Evolutionary conservation across 2,113 vertebrate species (phyloP).

Genomic region (Sisor rabdophorus): DNA sequence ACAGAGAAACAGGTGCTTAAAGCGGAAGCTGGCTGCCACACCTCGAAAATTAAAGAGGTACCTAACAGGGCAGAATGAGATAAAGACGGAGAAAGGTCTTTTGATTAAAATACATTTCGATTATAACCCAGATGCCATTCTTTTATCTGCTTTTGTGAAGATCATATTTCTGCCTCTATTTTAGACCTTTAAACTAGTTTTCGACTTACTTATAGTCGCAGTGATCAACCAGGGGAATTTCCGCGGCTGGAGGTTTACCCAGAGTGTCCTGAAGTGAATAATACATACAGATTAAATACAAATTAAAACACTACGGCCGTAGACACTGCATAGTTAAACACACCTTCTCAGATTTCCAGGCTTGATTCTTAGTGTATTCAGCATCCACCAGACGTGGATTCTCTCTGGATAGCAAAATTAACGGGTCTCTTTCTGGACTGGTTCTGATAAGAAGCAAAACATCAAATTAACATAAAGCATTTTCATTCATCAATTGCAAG

Average conservation of each 20-base stretch:
- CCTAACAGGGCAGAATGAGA: constrained; percentile 49
- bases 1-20: constrained; percentile 96
- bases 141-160: neutral
- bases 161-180: neutral
- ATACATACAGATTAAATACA: neutral
- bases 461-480: neutral
- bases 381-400: constrained; percentile 87
- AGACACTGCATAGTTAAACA: constrained; percentile 1
- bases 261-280: constrained; percentile 80
- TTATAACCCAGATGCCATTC: neutral
- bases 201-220: constrained; percentile 93
- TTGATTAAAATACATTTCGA: neutral
- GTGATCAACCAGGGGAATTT: constrained; percentile 90
- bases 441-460: constrained; percentile 70
- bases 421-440: constrained; percentile 91
- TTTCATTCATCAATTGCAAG: neutral
- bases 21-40: constrained; percentile 94
- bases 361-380: constrained; percentile 97
- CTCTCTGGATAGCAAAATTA: constrained; percentile 89
- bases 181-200: neutral
- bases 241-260: constrained; percentile 87
- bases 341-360: constrained; percentile 97
- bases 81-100: neutral
- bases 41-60: constrained; percentile 98
- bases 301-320: neutral